Base-by-base conservation (phyloP, 2,797 vertebrate species). In the Sebastes miniatus region DNA sequence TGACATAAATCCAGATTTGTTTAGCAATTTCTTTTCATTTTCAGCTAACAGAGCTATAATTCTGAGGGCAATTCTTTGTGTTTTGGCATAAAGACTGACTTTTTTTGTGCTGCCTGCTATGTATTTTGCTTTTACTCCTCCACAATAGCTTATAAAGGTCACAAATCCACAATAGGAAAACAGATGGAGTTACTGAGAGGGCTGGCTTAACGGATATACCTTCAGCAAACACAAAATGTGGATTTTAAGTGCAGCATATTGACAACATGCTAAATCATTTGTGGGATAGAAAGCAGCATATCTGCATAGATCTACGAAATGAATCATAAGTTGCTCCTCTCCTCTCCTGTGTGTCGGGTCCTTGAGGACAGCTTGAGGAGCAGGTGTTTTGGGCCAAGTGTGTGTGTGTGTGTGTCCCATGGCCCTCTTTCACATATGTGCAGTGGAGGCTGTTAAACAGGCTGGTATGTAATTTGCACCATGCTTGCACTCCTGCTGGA, bases 331-430 rank as follows among this genome's bases (percentile, higher is more conserved):
- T 11, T 3, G 32, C 34, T 32, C 14, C 18, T 69, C 61, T 67
- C 24, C 22, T 57, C 58, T 70, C 5, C 71, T 43, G 73, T 47
- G 4, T 9, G 43, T 64, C 32, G 79, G 22, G 6, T 62, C 81
- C 58, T 39, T 50, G 59, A 68, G 71, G 83, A 90, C 92, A 93
- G 91, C 89, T 92, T 94, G 92, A 86, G 83, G 83, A 91, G 89
- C 93, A 93, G 94, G 90, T 94, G 93, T 92, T 92, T 92, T 85
- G 79, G 87, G 85, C 36, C 31, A 16, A 20, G 9, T 24, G 47
- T 13, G n/a, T 57, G 5, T 43, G 36, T 66, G 70, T 13, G 68
- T 6, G 73, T 12, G 31, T 9, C 57, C 52, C 22, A 27, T 52
- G 50, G 24, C 22, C 43, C 62, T 71, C 79, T 87, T 80, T 90